A percentile compares a stretch with the other conserved stretches of the same genome.
Evolutionary conservation across 1,140 invertebrate genomes (phyloP).

Genomic region (Brachionus sp.): DNA sequence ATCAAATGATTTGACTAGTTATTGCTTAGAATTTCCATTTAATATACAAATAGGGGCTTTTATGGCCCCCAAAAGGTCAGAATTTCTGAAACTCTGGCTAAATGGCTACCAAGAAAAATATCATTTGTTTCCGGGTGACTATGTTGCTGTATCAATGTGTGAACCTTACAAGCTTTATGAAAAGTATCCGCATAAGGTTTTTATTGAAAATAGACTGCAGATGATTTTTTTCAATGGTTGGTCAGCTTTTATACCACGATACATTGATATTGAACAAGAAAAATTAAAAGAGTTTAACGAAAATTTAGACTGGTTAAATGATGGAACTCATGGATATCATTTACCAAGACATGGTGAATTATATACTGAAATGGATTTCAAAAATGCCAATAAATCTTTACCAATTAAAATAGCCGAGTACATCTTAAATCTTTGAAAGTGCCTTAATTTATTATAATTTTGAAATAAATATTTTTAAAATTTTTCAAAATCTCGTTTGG

Average conservation of each 20-base stretch:
- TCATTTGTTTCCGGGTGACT: slow-evolving; percentile 36
- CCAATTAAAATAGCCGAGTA: slow-evolving; percentile 25
- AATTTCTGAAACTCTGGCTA: slow-evolving; percentile 32
- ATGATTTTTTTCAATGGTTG: slow-evolving; percentile 45
- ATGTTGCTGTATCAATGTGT: slow-evolving; percentile 40
- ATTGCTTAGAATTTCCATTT: slow-evolving; percentile 26
- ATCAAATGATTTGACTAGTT: slow-evolving; percentile 36
- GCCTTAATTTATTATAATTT: not conserved
- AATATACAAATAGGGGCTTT: slow-evolving; percentile 44
- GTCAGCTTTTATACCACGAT: slow-evolving; percentile 37
- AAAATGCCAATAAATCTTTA: slow-evolving; percentile 4
- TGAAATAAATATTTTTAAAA: not conserved
- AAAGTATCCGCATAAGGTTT: slow-evolving; percentile 25
- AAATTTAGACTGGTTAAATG: slow-evolving; percentile 43
- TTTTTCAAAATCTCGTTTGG: too few species aligned
- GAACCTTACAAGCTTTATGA: slow-evolving; percentile 43
- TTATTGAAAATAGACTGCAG: slow-evolving; percentile 36
- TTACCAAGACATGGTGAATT: slow-evolving; percentile 23
- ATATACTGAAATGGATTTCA: not conserved
- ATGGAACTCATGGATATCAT: slow-evolving; percentile 38
- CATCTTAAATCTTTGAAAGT: slow-evolving; percentile 35
- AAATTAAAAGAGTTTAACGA: slow-evolving; percentile 33
- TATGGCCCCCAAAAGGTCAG: not conserved
- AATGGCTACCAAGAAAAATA: slow-evolving; percentile 36
- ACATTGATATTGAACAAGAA: not conserved